Base-by-base conservation (phyloP, 1,140 invertebrate genomes). In the Drosophila hydei region DNA sequence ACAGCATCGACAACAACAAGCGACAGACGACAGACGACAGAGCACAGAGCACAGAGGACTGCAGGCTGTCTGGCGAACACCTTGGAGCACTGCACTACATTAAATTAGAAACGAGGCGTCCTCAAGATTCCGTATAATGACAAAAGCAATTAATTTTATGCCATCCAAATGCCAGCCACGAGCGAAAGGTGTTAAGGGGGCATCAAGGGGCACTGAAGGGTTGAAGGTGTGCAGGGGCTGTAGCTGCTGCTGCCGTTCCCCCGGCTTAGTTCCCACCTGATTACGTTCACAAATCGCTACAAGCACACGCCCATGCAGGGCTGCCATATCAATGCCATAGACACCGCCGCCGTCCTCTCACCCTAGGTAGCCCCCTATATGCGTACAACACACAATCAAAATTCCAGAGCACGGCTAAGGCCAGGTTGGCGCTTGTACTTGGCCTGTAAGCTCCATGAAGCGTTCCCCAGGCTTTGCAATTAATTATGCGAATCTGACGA, bases 101-200 rank as follows among this genome's bases (percentile, higher is more conserved):
- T 87, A 88, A 88, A 89, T 88, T 88, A 89, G 80, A 89, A 90
- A 71, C 77, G 83, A 75, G 76, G 51, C 87, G 79, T 83, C 83
- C 84, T 88, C 89, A 90, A 87, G 89, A 90, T 90, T 90, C 78
- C 76, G 81, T 89, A 77, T 90, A 90, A 90, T 90, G 89, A 89
- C 89, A 90, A 90, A 90, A 90, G 89, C 89, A 90, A 90, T 90
- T 90, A 90, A 90, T 90, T 90, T 87, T 83, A 61, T 81, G 81
- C 81, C 83, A 69, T 38, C 67, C 77, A 85, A 72, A 71, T 79
- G 76, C 73, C 80, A 71, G 67, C 48, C 42, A 64, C 58, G 36
- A 21, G 45, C 51, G 21, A 43, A 67, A 69, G 80, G 87, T 85
- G 83, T 77, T 6, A 6, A 8, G 12, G 38, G 12, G 36, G 36